Evolutionary conservation across 2,888 invertebrate genomes (phyloP).

Genomic region (Drosophila testacea): DNA sequence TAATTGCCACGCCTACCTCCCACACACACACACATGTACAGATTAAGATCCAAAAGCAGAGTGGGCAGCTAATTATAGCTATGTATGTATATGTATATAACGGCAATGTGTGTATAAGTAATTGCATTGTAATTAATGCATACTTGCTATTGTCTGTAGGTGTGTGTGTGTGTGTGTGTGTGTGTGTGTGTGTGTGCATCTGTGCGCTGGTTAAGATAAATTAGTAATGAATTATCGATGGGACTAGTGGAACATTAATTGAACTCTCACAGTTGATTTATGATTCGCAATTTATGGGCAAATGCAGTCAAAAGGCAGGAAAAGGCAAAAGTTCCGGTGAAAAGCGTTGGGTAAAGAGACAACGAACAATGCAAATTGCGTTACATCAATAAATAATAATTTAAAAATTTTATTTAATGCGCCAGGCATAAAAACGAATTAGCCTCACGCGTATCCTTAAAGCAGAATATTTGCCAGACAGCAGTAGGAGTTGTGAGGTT

Average conservation of each 20-base stretch:
- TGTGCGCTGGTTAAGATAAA: slow-evolving; percentile 62
- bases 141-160: slow-evolving; percentile 10
- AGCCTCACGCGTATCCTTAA: slow-evolving; percentile 53
- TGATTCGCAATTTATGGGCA: slow-evolving; percentile 63
- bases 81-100: slow-evolving; percentile 23
- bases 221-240: slow-evolving; percentile 77
- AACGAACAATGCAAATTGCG: slow-evolving; percentile 41
- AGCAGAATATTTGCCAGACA: slow-evolving; percentile 55
- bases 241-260: slow-evolving; percentile 76
- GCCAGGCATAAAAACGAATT: slow-evolving; percentile 65
- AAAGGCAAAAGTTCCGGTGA: slow-evolving; percentile 18
- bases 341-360: slow-evolving; percentile 4
- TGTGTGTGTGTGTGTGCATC: slow-evolving; percentile 3
- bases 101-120: slow-evolving; percentile 52
- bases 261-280: slow-evolving; percentile 72
- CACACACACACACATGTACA: slow-evolving; percentile 7
- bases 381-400: slow-evolving; percentile 73
- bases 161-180: slow-evolving; percentile 11
- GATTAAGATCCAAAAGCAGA: background rate
- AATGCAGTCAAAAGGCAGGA: slow-evolving; percentile 38
- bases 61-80: slow-evolving; percentile 49
- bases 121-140: slow-evolving; percentile 76
- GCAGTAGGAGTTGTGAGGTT: background rate
- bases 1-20: slow-evolving; percentile 52
- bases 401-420: slow-evolving; percentile 63